These are phyloP conservation scores for Aeoliscus strigatus DNA, from an alignment of 2,797 vertebrate species.

Conservation along the genomic window DNA sequence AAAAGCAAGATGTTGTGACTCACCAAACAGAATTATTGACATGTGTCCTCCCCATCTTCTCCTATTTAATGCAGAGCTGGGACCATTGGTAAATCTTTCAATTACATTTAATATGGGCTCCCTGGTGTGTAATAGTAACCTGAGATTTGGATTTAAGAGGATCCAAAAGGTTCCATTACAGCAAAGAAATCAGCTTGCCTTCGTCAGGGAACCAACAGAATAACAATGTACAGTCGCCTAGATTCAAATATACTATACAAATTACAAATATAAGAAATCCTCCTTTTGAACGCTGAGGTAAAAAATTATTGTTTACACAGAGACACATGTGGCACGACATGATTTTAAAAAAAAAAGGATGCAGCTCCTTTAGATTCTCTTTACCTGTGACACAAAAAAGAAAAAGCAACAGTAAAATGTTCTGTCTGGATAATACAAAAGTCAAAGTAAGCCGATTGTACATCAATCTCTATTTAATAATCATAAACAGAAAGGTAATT, in stretches of 20 bases:
- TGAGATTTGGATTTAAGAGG: conserved; percentile 24
- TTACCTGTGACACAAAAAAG: too few species aligned
- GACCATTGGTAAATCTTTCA: conserved; percentile 37
- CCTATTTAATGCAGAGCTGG: conserved; percentile 25
- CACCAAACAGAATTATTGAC: conserved; percentile 13
- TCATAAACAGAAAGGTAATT: too few species aligned
- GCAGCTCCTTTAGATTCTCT: too few species aligned
- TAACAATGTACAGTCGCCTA: background rate
- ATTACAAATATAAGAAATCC: conserved; percentile 4
- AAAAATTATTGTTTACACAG: too few species aligned
- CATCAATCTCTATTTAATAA: background rate
- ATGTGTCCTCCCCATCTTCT: conserved; percentile 17
- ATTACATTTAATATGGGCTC: conserved; percentile 24
- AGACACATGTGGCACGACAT: too few species aligned
- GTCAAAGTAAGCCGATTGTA: too few species aligned
- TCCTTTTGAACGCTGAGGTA: conserved; percentile 4
- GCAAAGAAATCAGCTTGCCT: conserved; percentile 11
- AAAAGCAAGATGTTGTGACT: conserved; percentile 22
- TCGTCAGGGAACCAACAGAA: conserved; percentile 1
- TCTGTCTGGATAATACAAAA: too few species aligned
- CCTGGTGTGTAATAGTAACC: conserved; percentile 1
- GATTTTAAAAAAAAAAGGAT: too few species aligned
- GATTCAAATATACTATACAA: conserved; percentile 2
- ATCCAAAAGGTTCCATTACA: conserved; percentile 10
- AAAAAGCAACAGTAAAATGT: too few species aligned